Conservation (phyloP, 2,797 vertebrate species). For the Helicolenus hilgendorfi region DNA sequence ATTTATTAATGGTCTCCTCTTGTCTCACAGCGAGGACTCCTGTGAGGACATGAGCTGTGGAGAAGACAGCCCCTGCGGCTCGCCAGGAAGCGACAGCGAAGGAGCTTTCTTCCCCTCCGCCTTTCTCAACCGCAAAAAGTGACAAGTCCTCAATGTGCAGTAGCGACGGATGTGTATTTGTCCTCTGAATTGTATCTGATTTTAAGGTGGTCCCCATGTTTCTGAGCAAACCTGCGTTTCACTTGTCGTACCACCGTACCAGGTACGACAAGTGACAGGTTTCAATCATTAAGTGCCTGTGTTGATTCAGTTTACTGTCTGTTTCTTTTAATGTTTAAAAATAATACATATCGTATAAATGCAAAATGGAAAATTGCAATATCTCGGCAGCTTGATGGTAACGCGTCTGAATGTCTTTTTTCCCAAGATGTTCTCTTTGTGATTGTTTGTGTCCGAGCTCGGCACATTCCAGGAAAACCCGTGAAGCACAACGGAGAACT, state of each 20-base stretch:
- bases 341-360: slow-evolving; percentile 49
- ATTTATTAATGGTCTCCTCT: background rate
- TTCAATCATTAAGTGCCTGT: slow-evolving; percentile 77
- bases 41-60: slow-evolving; percentile 95
- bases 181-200: slow-evolving; percentile 20
- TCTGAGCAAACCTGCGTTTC: slow-evolving; percentile 31
- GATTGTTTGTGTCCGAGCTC: slow-evolving; percentile 71
- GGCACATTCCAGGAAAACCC: slow-evolving; percentile 73
- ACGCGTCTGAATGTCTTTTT: slow-evolving; percentile 51
- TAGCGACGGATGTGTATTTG: background rate
- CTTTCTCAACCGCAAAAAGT: slow-evolving; percentile 82
- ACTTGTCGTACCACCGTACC: slow-evolving; percentile 1
- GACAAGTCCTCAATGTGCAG: slow-evolving; percentile 72
- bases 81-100: slow-evolving; percentile 92
- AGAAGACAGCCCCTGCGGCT: slow-evolving; percentile 94
- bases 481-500: slow-evolving; percentile 55
- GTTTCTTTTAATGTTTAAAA: slow-evolving; percentile 17
- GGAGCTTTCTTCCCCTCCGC: slow-evolving; percentile 93
- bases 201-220: slow-evolving; percentile 26
- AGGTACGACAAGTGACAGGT: slow-evolving; percentile 39
- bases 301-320: slow-evolving; percentile 55
- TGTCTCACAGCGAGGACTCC: slow-evolving; percentile 92
- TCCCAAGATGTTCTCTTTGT: slow-evolving; percentile 57
- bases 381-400: slow-evolving; percentile 84
- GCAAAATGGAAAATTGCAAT: slow-evolving; percentile 74